Base-by-base conservation (phyloP, 2,113 vertebrate species). In the Cricetomys ansorgei region DNA sequence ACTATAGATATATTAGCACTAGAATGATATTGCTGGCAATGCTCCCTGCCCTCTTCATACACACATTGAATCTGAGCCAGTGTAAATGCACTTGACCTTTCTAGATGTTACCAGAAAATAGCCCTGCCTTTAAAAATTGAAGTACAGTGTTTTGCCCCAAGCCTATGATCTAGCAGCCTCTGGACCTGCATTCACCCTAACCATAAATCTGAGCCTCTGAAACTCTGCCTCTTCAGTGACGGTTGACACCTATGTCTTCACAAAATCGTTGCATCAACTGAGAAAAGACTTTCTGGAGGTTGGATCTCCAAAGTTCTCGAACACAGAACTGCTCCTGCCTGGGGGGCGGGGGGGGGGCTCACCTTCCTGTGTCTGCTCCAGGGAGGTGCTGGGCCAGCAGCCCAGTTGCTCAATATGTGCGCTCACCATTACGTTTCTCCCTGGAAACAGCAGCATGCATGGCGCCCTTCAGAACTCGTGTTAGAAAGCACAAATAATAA, bases 401-500 rank as follows among this genome's bases (percentile, higher is more conserved):
- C 45, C 59, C 8, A 1, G 50, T 37, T 23, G 65, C 80, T 19
- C 3, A 0, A 19, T 45, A 80, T 15, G 25, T 16, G 48, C 27
- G 12, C 89, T 55, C 37, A 5, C 12, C 57, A 13, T 37, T 95
- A 75, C 70, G 15, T 67, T 91, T 94, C 72, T 12, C 55, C 72
- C 93, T 67, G 55, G 83, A 91, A 79, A 93, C 86, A 50, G 75
- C n/a, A 59, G 37, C 67, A 21, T 29, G 65, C 53, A 0, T 9
- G 43, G 89, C 40, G 0, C 80, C 90, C 95, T 97, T 90, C 73
- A 94, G 92, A 77, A 77, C 76, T 65, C 3, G 0, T 0, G 34
- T 79, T 91, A 94, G 90, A 72, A 73, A 94, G 27, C 91, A 83
- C 0, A 16, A 88, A 97, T 45, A 15, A 97, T 83, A 97, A 98